Conservation (phyloP, 2,797 vertebrate genomes). For the Apodemus agrarius region DNA sequence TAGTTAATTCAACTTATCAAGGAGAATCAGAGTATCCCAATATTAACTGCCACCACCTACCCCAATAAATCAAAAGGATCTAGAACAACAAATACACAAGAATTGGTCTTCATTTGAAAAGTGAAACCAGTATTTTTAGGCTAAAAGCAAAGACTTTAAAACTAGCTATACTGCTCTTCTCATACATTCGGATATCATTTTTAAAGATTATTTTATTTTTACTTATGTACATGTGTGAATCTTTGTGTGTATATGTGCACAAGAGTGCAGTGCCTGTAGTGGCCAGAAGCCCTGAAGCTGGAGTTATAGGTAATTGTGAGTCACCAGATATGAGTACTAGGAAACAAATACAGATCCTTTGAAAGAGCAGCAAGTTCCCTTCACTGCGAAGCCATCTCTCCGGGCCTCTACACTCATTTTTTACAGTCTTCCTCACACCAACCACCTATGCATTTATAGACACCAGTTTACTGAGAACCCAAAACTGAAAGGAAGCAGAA, state of each 20-base stretch:
- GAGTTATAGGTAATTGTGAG: neutral
- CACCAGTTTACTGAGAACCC: neutral
- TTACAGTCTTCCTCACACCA: neutral
- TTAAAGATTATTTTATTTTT: neutral
- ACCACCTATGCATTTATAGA: neutral
- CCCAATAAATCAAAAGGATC: neutral
- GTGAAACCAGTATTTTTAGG: neutral
- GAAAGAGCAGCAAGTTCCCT: neutral
- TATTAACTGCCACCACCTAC: neutral
- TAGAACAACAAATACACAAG: neutral
- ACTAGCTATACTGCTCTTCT: neutral
- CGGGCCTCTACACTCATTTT: neutral
- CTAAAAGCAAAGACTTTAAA: neutral
- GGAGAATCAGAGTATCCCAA: neutral
- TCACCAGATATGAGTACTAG: neutral
- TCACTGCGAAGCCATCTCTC: neutral
- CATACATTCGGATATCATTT: neutral
- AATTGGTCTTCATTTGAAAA: conserved; percentile 36
- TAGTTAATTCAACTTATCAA: neutral
- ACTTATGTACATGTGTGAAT: neutral
- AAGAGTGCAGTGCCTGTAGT: neutral
- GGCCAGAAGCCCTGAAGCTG: neutral
- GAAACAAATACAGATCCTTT: neutral
- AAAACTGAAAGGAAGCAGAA: neutral
- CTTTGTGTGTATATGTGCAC: neutral